Conservation (phyloP, 2,797 vertebrate genomes). For the Macrochelys suwanniensis region DNA sequence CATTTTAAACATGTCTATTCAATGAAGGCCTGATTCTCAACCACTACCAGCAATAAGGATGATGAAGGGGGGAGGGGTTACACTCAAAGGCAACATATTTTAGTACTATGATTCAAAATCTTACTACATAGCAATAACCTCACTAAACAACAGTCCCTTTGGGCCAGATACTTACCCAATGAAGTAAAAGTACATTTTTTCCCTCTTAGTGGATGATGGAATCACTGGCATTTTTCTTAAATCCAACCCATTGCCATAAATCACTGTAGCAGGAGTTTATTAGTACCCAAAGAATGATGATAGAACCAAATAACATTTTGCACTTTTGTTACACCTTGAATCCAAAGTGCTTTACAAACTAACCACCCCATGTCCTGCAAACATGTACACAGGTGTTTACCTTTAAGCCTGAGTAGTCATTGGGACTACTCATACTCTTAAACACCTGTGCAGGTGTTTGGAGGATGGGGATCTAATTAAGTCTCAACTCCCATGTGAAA, state of each 20-base stretch:
- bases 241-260: neutral
- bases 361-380: neutral
- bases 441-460: neutral
- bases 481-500: neutral
- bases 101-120: neutral
- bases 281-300: neutral
- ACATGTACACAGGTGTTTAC: neutral
- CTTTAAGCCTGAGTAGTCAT: neutral
- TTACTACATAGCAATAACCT: neutral
- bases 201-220: neutral
- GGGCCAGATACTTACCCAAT: neutral
- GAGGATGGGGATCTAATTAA: conserved; percentile 44
- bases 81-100: neutral
- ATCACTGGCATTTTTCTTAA: neutral
- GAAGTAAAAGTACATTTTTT: neutral
- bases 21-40: neutral
- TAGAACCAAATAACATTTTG: neutral
- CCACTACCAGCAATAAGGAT: neutral
- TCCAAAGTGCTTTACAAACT: neutral
- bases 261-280: neutral
- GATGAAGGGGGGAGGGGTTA: neutral
- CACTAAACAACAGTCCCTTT: neutral
- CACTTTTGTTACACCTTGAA: neutral
- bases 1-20: neutral
- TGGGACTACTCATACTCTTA: neutral